A percentile compares a stretch with the other conserved stretches of the same genome.
phyloP scores from a whole-genome alignment of 2,113 vertebrate species.

The Cavia porcellus region DNA sequence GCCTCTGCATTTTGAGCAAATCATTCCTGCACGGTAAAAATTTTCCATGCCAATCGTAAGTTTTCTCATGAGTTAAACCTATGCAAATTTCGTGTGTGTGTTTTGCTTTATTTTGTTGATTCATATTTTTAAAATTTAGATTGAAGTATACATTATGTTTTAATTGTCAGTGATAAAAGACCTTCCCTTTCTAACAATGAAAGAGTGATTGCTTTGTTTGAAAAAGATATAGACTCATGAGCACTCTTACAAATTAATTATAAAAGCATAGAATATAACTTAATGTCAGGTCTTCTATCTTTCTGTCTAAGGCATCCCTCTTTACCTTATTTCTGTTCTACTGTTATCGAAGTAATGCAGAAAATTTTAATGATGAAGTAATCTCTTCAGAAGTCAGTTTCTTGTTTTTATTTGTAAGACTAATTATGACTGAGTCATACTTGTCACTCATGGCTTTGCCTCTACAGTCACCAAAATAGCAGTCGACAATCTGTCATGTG shows the following conservation, averaged over 20 bases:
- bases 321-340: neutral
- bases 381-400: neutral
- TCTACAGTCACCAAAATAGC: neutral
- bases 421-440: neutral
- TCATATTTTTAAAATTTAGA: neutral
- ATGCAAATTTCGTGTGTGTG: neutral
- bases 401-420: neutral
- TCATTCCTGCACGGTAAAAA: neutral
- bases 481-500: neutral
- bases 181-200: neutral
- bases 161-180: neutral
- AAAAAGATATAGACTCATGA: neutral
- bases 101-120: neutral
- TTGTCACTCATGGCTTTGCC: neutral
- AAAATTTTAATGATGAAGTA: neutral
- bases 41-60: neutral
- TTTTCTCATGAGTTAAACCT: constrained; percentile 9
- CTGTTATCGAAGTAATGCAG: neutral
- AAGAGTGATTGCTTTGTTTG: neutral
- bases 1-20: constrained; percentile 32
- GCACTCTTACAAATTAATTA: neutral
- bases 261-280: neutral
- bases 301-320: neutral
- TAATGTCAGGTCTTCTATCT: neutral
- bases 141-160: neutral